phyloP scores from a whole-genome alignment of 2,797 vertebrate species.

The Pseudochirops corinnae region DNA sequence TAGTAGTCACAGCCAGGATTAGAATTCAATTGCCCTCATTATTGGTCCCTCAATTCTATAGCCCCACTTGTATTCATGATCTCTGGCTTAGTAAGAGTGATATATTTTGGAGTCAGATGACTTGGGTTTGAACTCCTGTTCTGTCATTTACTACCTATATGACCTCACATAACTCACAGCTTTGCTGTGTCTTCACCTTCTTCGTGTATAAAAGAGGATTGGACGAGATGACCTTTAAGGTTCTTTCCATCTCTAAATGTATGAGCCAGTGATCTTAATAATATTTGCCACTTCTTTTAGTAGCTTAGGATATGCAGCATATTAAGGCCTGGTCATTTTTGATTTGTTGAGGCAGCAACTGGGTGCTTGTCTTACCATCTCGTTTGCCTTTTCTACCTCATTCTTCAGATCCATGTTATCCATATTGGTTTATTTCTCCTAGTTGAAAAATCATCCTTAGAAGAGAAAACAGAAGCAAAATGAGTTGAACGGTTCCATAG shows the following conservation, averaged over 20 bases:
- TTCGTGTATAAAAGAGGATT: neutral
- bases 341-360: neutral
- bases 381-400: neutral
- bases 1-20: neutral
- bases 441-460: neutral
- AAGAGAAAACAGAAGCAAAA: neutral
- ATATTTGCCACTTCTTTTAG: neutral
- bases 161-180: neutral
- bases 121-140: neutral
- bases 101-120: neutral
- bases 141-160: neutral
- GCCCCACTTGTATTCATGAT: neutral
- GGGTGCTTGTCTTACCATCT: neutral
- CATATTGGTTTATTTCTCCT: neutral
- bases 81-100: neutral
- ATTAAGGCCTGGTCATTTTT: neutral
- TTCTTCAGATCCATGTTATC: neutral
- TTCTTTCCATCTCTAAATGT: neutral
- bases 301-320: neutral
- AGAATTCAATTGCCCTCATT: neutral
- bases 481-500: neutral
- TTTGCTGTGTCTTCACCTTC: neutral
- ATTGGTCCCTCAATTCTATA: neutral
- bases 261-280: neutral
- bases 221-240: neutral